phyloP scores from a whole-genome alignment of 2,888 invertebrate species.

The Bimastos eiseni region DNA sequence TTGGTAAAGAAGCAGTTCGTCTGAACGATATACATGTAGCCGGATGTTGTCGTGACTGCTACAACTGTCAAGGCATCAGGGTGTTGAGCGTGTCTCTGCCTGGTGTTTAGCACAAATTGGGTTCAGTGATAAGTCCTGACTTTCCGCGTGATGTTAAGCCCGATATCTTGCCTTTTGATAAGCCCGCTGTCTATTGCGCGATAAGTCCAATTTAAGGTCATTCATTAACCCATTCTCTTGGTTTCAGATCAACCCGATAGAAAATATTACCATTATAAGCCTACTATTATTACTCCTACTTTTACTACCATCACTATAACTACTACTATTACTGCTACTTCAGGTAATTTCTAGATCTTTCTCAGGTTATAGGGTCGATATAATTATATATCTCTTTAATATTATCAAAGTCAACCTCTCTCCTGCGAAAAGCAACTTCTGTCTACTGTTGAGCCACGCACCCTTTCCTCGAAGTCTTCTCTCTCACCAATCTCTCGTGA shows the following conservation, averaged over 20 bases:
- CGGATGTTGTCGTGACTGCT: too few species aligned
- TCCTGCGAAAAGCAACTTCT: not conserved
- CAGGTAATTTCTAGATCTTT: not conserved
- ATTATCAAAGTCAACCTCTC: not conserved
- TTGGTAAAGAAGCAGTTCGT: too few species aligned
- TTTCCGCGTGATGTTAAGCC: not conserved
- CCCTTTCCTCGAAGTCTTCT: not conserved
- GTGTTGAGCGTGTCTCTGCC: not conserved
- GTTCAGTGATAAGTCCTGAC: not conserved
- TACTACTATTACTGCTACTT: too few species aligned
- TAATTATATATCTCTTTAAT: not conserved
- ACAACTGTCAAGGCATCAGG: not conserved
- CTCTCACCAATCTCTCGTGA: not conserved
- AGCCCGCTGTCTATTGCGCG: too few species aligned
- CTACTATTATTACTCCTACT: too few species aligned
- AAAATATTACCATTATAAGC: too few species aligned
- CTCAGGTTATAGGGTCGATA: not conserved
- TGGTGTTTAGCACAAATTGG: not conserved
- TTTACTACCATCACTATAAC: too few species aligned
- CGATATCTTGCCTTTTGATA: not conserved
- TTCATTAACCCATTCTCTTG: too few species aligned
- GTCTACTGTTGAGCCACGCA: not conserved
- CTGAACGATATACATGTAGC: too few species aligned
- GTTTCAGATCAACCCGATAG: too few species aligned
- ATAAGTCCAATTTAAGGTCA: too few species aligned